phyloP scores from a whole-genome alignment of 2,888 invertebrate species.

The Gortyna flavago region DNA sequence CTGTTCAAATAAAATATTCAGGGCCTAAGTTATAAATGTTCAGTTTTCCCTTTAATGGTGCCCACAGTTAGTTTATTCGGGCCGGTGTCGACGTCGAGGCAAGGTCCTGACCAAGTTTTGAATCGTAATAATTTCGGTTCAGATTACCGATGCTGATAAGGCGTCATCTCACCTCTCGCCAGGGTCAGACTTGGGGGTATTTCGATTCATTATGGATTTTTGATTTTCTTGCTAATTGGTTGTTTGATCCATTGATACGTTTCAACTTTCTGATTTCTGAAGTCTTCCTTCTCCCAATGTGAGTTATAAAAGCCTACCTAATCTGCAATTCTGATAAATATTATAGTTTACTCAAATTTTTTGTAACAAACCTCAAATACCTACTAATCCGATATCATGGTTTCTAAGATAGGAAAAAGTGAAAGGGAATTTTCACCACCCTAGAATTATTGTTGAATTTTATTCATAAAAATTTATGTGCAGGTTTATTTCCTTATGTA shows the following conservation, averaged over 20 bases:
- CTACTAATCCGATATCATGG: neutral
- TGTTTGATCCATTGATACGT: neutral
- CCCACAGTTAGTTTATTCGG: constrained; percentile 82
- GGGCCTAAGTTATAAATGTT: constrained; percentile 84
- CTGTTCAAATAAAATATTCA: constrained; percentile 86
- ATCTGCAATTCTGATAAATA: neutral
- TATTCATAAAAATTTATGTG: constrained; percentile 6
- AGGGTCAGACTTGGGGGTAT: constrained; percentile 74
- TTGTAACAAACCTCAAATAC: neutral
- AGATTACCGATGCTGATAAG: constrained; percentile 89
- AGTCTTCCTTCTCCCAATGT: neutral
- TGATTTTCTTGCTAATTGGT: constrained; percentile 6
- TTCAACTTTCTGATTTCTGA: neutral
- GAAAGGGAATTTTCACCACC: neutral
- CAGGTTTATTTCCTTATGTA: constrained; percentile 20
- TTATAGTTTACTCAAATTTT: neutral
- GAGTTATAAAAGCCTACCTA: neutral
- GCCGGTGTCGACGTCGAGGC: constrained; percentile 76
- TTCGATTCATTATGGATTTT: constrained; percentile 43
- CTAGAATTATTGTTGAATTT: neutral
- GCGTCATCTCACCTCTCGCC: constrained; percentile 87
- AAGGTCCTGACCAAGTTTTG: constrained; percentile 89
- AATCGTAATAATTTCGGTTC: constrained; percentile 90
- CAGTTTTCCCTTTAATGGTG: constrained; percentile 85
- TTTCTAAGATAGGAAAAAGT: neutral